These are phyloP conservation scores for Pectinophora gossypiella DNA, from an alignment of 1,140 invertebrate species.

Conservation along the genomic window DNA sequence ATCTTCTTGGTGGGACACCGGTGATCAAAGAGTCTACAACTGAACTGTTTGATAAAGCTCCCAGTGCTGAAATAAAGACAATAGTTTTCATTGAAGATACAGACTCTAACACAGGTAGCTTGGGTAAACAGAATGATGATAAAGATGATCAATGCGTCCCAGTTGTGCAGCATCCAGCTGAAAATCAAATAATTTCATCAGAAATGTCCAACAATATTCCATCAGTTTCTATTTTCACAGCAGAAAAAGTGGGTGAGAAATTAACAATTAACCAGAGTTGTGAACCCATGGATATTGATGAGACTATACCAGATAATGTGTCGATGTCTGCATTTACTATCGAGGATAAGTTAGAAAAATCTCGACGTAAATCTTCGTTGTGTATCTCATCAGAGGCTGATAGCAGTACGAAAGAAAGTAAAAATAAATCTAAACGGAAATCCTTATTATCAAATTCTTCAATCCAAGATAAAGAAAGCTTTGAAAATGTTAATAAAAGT, in stretches of 20 bases:
- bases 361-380: too few relatives aligned
- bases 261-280: too few relatives aligned
- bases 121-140: conserved; percentile 8
- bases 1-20: not conserved
- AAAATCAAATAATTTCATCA: not conserved
- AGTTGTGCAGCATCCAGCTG: conserved; percentile 24
- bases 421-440: conserved; percentile 5
- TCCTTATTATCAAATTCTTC: too few relatives aligned
- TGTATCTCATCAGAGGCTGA: too few relatives aligned
- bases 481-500: too few relatives aligned
- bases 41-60: conserved; percentile 26
- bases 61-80: conserved; percentile 23
- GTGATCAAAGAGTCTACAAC: conserved; percentile 5
- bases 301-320: conserved; percentile 44
- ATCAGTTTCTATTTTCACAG: too few relatives aligned
- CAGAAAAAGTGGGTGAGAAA: too few relatives aligned
- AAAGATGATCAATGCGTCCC: conserved; percentile 54
- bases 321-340: not conserved
- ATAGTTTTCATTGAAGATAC: conserved; percentile 45
- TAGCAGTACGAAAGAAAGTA: not conserved
- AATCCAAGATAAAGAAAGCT: too few relatives aligned
- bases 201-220: too few relatives aligned
- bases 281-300: conserved; percentile 66
- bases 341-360: too few relatives aligned
- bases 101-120: conserved; percentile 37